Evolutionary conservation across 2,888 invertebrate genomes (phyloP).

Genomic region (Tuta absoluta): DNA sequence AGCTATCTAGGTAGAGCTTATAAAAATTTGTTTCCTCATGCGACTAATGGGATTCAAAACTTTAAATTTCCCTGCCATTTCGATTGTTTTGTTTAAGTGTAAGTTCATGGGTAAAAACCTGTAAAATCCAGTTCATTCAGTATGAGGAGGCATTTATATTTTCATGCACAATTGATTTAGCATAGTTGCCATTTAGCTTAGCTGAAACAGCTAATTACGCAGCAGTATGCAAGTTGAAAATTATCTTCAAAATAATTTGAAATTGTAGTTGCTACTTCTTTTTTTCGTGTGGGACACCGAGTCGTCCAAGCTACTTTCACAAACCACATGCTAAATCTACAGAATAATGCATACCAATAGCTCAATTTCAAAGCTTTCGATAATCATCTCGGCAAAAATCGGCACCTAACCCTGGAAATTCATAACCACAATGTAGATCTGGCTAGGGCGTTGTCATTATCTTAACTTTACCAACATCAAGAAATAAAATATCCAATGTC

Average conservation of each 20-base stretch:
- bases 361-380: too few relatives aligned
- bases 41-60: background rate
- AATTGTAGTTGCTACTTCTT: background rate
- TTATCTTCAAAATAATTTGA: background rate
- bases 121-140: background rate
- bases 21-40: conserved; percentile 16
- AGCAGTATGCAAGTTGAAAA: background rate
- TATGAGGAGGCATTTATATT: conserved; percentile 24
- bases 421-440: too few relatives aligned
- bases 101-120: background rate
- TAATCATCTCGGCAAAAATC: too few relatives aligned
- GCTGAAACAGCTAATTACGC: background rate
- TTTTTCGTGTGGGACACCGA: too few relatives aligned
- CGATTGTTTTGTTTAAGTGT: too few relatives aligned
- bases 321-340: too few relatives aligned
- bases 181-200: conserved; percentile 32
- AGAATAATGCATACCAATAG: too few relatives aligned
- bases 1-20: background rate
- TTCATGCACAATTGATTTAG: conserved; percentile 32
- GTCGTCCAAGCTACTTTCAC: too few relatives aligned
- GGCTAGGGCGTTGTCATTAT: too few relatives aligned
- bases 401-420: too few relatives aligned
- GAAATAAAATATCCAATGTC: too few relatives aligned
- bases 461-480: too few relatives aligned
- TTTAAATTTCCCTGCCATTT: background rate